Percentiles rank a stretch among this genome's conserved stretches.
phyloP scores from a whole-genome alignment of 2,113 vertebrate genomes.

The Daphoenositta chrysoptera region DNA sequence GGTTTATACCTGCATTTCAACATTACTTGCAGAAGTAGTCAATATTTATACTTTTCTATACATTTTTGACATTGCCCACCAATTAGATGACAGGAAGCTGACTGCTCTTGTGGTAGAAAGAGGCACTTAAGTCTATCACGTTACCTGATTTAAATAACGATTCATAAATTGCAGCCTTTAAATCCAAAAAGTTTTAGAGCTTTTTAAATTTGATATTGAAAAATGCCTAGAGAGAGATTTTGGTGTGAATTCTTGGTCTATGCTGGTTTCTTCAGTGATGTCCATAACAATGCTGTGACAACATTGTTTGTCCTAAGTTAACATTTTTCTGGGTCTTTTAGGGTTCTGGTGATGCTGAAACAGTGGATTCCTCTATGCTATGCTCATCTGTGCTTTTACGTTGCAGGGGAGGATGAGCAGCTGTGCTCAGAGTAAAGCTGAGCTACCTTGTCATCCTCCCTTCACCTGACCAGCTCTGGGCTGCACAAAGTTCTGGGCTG shows the following conservation, averaged over 20 bases:
- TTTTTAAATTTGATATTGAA: not conserved
- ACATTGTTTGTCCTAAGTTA: not conserved
- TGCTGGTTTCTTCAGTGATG: not conserved
- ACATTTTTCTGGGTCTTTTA: not conserved
- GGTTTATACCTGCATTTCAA: not conserved
- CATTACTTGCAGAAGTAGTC: not conserved
- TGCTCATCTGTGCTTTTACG: not conserved
- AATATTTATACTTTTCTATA: not conserved
- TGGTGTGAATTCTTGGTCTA: not conserved
- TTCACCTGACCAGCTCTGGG: not conserved
- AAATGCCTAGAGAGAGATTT: not conserved
- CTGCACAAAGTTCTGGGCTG: not conserved
- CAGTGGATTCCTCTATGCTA: not conserved
- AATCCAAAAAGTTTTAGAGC: not conserved
- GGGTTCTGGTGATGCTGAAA: not conserved
- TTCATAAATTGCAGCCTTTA: not conserved
- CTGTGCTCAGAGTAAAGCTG: not conserved
- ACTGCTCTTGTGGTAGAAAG: not conserved
- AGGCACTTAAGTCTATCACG: not conserved
- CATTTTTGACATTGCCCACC: not conserved
- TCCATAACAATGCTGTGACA: not conserved
- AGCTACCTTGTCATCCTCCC: not conserved
- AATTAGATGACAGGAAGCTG: not conserved
- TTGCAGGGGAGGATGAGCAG: not conserved
- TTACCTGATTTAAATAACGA: not conserved